Base-by-base conservation (phyloP, 1,140 invertebrate species). In the Oncopeltus fasciatus region DNA sequence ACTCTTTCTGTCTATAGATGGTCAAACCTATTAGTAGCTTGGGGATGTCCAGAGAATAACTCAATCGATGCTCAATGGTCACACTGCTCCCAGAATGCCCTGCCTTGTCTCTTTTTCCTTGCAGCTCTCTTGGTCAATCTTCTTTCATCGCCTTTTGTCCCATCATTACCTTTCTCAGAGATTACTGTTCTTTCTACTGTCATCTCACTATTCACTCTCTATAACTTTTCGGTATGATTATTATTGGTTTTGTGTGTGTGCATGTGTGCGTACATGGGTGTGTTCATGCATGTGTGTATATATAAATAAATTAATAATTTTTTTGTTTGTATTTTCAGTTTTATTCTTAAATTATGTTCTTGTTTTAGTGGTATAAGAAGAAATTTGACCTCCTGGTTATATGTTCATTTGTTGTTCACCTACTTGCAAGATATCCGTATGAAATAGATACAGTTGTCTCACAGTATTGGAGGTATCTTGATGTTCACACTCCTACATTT, bases 351-450 rank as follows among this genome's bases (percentile, higher is more conserved):
- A n/a, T n/a, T 18, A 24, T 43, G 20, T 1, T 31, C 26, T 26
- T 63, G 27, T 29, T 62, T 27, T 43, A 65, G 64, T 65, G 64
- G 64, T 27, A 43, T n/a, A 60, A 65, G 21, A 51, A 43, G n/a
- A 65, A 59, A 49, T 53, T 82, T 56, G 88, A 91, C 69, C 74
- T 83, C 9, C 70, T 90, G 3, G 80, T 83, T 0, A 74, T 92
- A 0, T 75, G 90, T 2, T 89, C 88, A 8, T 90, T 90, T 68
- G 81, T 82, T 2, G 79, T 89, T 0, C 86, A 90, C 68, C 85
- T 90, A 0, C 73, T 91, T 1, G 87, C 87, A 0, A 88, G 88
- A 69, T 90, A 90, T 75, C 87, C 87, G 0, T 90, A 89, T 64
- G 87, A 89, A 68, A 83, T 83, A 61, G 87, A 90, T 62, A 80